Evolutionary conservation across 2,888 invertebrate genomes (phyloP).

Genomic region (Orchestes rusci): DNA sequence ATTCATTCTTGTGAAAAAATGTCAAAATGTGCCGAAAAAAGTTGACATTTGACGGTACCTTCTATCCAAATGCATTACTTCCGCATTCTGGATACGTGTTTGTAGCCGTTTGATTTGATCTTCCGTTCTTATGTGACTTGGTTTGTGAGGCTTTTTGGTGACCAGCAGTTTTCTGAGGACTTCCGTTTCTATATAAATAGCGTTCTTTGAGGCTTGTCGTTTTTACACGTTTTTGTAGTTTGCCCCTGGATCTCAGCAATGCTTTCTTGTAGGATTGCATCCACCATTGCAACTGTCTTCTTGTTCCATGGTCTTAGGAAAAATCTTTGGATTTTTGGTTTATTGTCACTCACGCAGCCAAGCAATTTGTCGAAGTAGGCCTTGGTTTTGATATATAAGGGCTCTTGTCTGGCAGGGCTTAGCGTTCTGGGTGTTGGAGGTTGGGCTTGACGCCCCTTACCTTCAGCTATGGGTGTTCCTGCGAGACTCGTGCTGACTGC

Average conservation of each 20-base stretch:
- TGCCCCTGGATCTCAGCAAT: conserved; percentile 1
- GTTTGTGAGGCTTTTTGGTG: background rate
- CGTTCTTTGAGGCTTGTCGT: background rate
- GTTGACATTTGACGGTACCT: no score
- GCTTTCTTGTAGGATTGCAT: background rate
- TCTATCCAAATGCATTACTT: no score
- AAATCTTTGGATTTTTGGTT: conserved; percentile 2
- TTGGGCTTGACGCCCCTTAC: conserved; percentile 1
- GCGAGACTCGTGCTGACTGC: no score
- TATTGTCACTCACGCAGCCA: background rate
- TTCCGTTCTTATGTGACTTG: conserved; percentile 1
- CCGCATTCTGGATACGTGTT: background rate
- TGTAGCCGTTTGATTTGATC: background rate
- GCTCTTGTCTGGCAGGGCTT: conserved; percentile 1
- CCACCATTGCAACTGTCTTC: background rate
- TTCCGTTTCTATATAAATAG: conserved; percentile 1
- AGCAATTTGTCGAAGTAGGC: conserved; percentile 5
- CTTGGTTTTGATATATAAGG: conserved; percentile 1
- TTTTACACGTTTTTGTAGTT: background rate
- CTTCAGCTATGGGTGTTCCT: background rate
- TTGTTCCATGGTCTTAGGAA: conserved; percentile 2
- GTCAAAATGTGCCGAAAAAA: no score
- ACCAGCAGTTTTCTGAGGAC: background rate
- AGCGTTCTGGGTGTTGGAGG: conserved; percentile 5
- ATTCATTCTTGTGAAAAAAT: no score